These are phyloP conservation scores for Oryctes rhinoceros DNA, from an alignment of 1,140 invertebrate species.

Conservation along the genomic window DNA sequence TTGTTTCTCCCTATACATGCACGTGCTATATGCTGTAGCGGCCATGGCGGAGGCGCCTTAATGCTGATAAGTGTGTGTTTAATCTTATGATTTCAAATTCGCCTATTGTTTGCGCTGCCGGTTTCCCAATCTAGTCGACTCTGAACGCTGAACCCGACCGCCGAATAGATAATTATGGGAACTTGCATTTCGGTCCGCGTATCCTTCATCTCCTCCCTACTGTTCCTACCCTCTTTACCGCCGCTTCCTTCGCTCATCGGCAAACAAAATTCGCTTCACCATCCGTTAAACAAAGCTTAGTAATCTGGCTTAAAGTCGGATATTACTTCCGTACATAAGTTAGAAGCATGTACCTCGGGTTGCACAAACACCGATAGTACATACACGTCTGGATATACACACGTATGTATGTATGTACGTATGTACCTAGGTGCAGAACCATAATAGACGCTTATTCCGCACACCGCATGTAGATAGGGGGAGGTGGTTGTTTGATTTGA, in stretches of 20 bases:
- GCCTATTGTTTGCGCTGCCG: conserved; percentile 18
- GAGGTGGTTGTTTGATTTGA: no score
- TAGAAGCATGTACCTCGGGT: conserved; percentile 6
- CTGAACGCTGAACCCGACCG: not conserved
- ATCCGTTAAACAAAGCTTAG: conserved; percentile 1
- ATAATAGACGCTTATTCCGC: no score
- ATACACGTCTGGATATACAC: no score
- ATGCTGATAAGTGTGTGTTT: conserved; percentile 19
- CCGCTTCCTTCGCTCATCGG: not conserved
- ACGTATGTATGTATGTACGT: no score
- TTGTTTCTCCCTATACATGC: no score
- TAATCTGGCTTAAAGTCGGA: conserved; percentile 35
- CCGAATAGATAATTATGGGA: conserved; percentile 20
- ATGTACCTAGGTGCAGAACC: no score
- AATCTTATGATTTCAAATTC: conserved; percentile 24
- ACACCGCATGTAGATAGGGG: no score
- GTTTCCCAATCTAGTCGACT: conserved; percentile 12
- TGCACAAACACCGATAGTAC: conserved; percentile 19
- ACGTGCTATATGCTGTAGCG: no score
- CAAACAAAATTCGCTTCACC: not conserved
- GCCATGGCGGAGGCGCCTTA: not conserved
- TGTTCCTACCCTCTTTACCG: no score
- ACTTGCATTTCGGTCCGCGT: not conserved
- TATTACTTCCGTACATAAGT: conserved; percentile 21
- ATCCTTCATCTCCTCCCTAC: not conserved